A percentile compares a stretch with the other conserved stretches of the same genome.
These are phyloP conservation scores for Orius insidiosus DNA, from an alignment of 1,140 invertebrate species.

Conservation along the genomic window DNA sequence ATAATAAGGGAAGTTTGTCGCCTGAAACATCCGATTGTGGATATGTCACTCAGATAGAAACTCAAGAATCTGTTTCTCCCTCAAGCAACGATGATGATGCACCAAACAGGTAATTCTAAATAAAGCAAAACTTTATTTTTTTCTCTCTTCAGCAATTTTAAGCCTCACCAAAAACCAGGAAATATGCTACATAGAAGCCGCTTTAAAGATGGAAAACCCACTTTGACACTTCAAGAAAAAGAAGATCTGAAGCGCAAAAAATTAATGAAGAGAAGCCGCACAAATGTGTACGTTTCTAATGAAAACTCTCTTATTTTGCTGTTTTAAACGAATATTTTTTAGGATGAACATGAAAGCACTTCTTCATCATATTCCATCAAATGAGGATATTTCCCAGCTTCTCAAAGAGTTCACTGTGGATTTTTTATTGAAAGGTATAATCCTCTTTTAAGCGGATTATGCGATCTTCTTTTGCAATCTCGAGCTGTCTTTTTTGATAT, in stretches of 20 bases:
- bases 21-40: constrained; percentile 42
- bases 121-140: too few species aligned
- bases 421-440: constrained; percentile 57
- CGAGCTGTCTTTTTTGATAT: constrained; percentile 44
- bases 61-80: constrained; percentile 44
- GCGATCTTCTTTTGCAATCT: constrained; percentile 41
- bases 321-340: too few species aligned
- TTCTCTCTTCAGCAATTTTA: constrained; percentile 21
- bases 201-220: constrained; percentile 16
- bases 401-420: constrained; percentile 63
- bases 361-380: constrained; percentile 42
- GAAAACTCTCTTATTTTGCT: too few species aligned
- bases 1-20: constrained; percentile 8
- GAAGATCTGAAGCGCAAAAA: constrained; percentile 41
- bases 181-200: constrained; percentile 29
- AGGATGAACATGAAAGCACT: constrained; percentile 36
- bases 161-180: constrained; percentile 45
- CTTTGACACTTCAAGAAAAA: constrained; percentile 27
- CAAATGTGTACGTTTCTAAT: constrained; percentile 36
- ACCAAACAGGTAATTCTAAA: constrained; percentile 26
- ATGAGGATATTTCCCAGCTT: constrained; percentile 53
- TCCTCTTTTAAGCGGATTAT: constrained; percentile 40
- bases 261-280: constrained; percentile 44
- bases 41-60: constrained; percentile 43
- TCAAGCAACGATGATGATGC: constrained; percentile 46